phyloP scores from a whole-genome alignment of 2,888 invertebrate species.

The Tricholauxania praeusta region DNA sequence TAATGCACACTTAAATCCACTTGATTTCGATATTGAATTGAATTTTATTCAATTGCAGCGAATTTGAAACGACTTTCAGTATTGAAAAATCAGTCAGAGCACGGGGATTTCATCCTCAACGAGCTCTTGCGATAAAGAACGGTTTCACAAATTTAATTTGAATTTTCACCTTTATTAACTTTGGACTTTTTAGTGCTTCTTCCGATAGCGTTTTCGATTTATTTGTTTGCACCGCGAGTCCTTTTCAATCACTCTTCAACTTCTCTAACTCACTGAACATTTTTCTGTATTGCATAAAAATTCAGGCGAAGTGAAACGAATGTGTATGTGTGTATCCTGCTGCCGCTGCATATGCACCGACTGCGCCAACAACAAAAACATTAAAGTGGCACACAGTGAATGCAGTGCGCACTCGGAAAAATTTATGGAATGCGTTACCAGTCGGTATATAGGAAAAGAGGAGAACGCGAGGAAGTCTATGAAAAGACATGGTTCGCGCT shows the following conservation, averaged over 20 bases:
- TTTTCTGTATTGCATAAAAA: constrained; percentile 51
- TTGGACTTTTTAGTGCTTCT: background rate
- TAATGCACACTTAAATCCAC: too few relatives aligned
- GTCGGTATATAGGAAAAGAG: background rate
- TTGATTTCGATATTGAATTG: too few relatives aligned
- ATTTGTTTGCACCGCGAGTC: constrained; percentile 14
- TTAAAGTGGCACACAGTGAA: constrained; percentile 30
- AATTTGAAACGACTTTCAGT: too few relatives aligned
- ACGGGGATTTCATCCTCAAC: background rate
- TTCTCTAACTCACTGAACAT: constrained; percentile 28
- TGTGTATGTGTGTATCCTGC: constrained; percentile 48
- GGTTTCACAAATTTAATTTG: background rate
- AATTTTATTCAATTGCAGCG: too few relatives aligned
- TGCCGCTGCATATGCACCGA: constrained; percentile 40
- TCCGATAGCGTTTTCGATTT: background rate
- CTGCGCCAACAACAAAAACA: constrained; percentile 54
- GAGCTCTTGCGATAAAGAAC: background rate
- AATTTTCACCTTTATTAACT: background rate
- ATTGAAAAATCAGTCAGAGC: background rate
- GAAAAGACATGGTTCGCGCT: too few relatives aligned
- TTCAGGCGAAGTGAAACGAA: constrained; percentile 39
- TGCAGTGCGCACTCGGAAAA: constrained; percentile 47
- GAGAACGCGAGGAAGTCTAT: too few relatives aligned
- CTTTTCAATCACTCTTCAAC: constrained; percentile 16
- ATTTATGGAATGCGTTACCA: constrained; percentile 3